These are phyloP conservation scores for Holacanthus passer DNA, from an alignment of 2,113 vertebrate genomes.

Conservation along the genomic window DNA sequence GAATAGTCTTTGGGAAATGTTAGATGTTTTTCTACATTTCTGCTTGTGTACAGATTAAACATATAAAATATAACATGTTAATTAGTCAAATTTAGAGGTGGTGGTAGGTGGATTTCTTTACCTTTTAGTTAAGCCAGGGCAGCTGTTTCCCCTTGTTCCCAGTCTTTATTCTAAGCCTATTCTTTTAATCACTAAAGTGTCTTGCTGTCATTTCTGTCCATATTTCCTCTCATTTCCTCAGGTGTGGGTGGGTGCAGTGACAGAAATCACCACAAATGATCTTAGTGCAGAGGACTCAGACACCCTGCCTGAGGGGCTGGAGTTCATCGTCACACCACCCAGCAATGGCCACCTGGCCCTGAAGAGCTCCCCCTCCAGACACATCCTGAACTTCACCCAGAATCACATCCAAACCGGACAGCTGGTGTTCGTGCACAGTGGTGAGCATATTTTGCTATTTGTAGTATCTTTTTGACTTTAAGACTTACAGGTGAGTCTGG, in stretches of 20 bases:
- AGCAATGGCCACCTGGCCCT: constrained; percentile 90
- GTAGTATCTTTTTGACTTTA: not conserved
- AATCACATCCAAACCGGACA: constrained; percentile 83
- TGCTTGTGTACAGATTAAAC: too few species aligned
- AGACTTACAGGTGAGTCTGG: not conserved
- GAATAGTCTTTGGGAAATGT: too few species aligned
- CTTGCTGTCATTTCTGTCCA: not conserved
- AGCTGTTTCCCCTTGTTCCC: not conserved
- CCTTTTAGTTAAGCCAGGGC: not conserved
- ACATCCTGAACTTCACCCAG: constrained; percentile 91
- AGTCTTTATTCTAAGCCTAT: not conserved
- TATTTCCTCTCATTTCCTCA: constrained; percentile 47
- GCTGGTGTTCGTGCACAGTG: constrained; percentile 89
- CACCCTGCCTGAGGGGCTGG: constrained; percentile 83
- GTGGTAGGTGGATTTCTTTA: too few species aligned
- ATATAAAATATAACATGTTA: too few species aligned
- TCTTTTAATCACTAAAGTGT: not conserved
- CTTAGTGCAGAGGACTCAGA: constrained; percentile 89
- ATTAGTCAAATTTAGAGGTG: too few species aligned
- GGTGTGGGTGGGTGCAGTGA: constrained; percentile 90
- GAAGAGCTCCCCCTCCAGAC: constrained; percentile 84
- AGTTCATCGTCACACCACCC: constrained; percentile 88
- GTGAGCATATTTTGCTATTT: constrained; percentile 72
- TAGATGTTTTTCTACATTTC: too few species aligned
- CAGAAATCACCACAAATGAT: constrained; percentile 85